Conservation (phyloP, 2,113 vertebrate genomes). For the Illadopsis cleaveri region DNA sequence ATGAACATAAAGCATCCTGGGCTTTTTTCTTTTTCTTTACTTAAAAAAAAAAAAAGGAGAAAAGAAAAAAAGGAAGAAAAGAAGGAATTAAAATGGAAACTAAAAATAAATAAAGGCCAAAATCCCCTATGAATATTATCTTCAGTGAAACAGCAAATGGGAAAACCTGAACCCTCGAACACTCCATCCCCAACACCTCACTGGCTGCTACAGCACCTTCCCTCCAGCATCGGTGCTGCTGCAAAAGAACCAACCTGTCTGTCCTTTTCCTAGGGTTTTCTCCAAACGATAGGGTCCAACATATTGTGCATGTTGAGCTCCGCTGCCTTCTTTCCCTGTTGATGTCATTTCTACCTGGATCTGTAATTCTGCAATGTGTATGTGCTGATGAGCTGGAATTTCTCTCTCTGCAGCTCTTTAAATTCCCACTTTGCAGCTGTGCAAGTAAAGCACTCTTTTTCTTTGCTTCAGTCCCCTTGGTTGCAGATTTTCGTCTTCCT, state of each 20-base stretch:
- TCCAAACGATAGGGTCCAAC: constrained; percentile 99
- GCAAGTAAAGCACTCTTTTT: constrained; percentile 60
- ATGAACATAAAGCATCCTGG: constrained; percentile 56
- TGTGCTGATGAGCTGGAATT: constrained; percentile 67
- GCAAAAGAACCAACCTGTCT: constrained; percentile 92
- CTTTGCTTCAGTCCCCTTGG: constrained; percentile 62
- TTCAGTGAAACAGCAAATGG: background rate
- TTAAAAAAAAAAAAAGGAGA: background rate
- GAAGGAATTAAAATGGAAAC: background rate
- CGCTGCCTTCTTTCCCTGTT: constrained; percentile 96
- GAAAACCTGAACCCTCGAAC: constrained; percentile 7
- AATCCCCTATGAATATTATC: background rate
- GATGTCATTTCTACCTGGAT: constrained; percentile 89
- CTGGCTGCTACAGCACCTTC: constrained; percentile 51
- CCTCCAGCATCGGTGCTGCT: constrained; percentile 38
- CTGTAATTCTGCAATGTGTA: constrained; percentile 62
- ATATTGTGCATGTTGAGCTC: constrained; percentile 96
- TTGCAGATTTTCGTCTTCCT: constrained; percentile 57
- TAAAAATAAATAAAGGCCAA: background rate
- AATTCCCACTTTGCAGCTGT: constrained; percentile 68
- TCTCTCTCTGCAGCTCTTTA: constrained; percentile 62
- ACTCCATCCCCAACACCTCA: constrained; percentile 40
- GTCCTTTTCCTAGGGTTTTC: constrained; percentile 99
- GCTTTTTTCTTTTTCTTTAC: background rate
- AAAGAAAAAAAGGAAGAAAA: background rate